These are phyloP conservation scores for Menidia menidia DNA, from an alignment of 2,797 vertebrate genomes.

Conservation along the genomic window DNA sequence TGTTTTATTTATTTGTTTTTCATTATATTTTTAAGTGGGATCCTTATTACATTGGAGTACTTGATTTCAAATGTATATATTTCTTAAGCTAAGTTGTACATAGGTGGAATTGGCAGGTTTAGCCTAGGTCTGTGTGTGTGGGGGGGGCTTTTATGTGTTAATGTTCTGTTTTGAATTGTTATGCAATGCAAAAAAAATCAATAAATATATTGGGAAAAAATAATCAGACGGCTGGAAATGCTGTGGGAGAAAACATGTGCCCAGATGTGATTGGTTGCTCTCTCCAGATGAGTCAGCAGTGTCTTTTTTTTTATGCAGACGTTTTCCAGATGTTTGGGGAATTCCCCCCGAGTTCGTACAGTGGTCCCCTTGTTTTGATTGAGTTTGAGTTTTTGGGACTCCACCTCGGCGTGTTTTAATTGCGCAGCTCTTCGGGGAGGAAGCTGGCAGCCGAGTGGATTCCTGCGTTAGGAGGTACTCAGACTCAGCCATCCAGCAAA, in stretches of 20 bases:
- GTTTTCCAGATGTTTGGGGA: slow-evolving; percentile 67
- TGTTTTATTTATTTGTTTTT: no score
- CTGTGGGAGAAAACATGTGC: neutral
- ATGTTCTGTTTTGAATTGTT: no score
- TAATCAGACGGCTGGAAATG: no score
- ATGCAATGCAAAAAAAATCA: no score
- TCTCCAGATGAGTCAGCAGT: neutral
- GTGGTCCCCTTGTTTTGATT: slow-evolving; percentile 54
- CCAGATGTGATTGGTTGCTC: slow-evolving; percentile 7
- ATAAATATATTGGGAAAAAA: no score
- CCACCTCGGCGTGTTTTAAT: slow-evolving; percentile 66
- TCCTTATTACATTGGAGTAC: no score
- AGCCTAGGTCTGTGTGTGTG: no score
- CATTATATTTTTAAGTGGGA: no score
- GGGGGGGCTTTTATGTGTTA: no score
- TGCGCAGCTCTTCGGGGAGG: slow-evolving; percentile 57
- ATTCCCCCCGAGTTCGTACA: slow-evolving; percentile 37
- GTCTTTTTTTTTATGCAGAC: neutral
- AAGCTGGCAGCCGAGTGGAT: slow-evolving; percentile 60
- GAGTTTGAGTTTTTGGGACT: slow-evolving; percentile 53
- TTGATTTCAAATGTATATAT: no score
- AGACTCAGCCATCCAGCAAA: slow-evolving; percentile 14
- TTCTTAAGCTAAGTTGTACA: no score
- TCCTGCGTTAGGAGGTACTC: slow-evolving; percentile 61
- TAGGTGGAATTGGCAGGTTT: no score